phyloP scores from a whole-genome alignment of 2,113 vertebrate species.

The Callipepla californica region DNA sequence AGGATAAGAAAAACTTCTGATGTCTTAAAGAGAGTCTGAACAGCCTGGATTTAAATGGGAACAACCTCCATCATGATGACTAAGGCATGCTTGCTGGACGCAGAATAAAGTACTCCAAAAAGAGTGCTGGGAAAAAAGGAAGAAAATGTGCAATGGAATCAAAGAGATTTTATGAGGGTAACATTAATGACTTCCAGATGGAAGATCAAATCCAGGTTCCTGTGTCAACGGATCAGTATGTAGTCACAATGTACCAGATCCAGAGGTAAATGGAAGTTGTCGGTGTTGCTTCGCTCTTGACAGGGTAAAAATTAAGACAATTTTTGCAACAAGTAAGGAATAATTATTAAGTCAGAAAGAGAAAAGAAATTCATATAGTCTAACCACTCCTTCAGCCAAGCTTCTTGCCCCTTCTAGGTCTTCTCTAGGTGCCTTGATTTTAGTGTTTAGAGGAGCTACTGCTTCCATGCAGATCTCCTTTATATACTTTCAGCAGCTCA shows the following conservation, averaged over 20 bases:
- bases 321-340: background rate
- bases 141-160: background rate
- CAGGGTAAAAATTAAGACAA: background rate
- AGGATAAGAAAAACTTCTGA: background rate
- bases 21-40: background rate
- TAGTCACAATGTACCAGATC: background rate
- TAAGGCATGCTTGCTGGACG: constrained; percentile 3
- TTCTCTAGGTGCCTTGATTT: background rate
- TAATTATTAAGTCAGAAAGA: background rate
- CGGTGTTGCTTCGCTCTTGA: background rate
- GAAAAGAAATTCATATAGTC: background rate
- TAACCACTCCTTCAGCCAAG: background rate
- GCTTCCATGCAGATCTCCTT: background rate
- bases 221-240: background rate
- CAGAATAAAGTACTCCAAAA: background rate
- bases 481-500: background rate
- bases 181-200: background rate
- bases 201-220: background rate
- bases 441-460: background rate
- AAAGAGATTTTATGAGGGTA: background rate
- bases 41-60: constrained; percentile 12
- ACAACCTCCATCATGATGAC: background rate
- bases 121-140: background rate
- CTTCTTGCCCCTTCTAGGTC: background rate
- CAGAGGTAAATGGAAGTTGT: background rate